These are phyloP conservation scores for Aurelia coerulea DNA, from an alignment of 30 jellyfish, hydroid and myxozoan species.

Conservation along the genomic window DNA sequence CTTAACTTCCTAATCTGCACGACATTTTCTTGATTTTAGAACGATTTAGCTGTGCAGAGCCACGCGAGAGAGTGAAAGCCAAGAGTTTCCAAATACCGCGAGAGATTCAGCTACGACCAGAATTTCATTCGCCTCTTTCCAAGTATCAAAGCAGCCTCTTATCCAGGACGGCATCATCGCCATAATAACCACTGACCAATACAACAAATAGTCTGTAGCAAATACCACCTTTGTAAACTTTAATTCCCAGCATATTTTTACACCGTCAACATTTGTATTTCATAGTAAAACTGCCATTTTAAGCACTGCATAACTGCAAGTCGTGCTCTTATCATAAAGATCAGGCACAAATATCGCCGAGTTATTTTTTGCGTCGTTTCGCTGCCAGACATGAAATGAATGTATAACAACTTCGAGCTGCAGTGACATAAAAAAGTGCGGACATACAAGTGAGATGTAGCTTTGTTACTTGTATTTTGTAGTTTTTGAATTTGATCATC, in stretches of 20 bases:
- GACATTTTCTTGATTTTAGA: constrained; percentile 22
- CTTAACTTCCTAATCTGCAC: no score
- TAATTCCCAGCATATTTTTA: neutral
- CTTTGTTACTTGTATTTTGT: no score
- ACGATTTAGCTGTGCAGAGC: constrained; percentile 74
- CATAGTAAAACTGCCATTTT: neutral
- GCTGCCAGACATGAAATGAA: no score
- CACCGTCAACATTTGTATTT: neutral
- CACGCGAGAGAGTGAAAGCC: constrained; percentile 42
- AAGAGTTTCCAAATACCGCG: constrained; percentile 54
- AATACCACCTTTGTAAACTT: neutral
- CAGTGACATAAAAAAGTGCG: no score
- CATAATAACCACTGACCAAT: constrained; percentile 1
- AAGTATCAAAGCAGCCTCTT: constrained; percentile 84
- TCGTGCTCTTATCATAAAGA: no score
- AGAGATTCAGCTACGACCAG: constrained; percentile 68
- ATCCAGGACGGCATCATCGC: constrained; percentile 49
- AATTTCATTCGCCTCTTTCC: constrained; percentile 77
- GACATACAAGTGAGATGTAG: no score
- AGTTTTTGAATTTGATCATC: no score
- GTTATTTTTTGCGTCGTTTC: no score
- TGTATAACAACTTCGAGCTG: no score
- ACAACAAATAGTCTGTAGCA: neutral
- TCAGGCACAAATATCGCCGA: no score
- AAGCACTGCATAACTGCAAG: no score